A percentile compares a stretch with the other conserved stretches of the same genome.
phyloP scores from a whole-genome alignment of 1,140 invertebrate genomes.

The Caenorhabditis briggsae region DNA sequence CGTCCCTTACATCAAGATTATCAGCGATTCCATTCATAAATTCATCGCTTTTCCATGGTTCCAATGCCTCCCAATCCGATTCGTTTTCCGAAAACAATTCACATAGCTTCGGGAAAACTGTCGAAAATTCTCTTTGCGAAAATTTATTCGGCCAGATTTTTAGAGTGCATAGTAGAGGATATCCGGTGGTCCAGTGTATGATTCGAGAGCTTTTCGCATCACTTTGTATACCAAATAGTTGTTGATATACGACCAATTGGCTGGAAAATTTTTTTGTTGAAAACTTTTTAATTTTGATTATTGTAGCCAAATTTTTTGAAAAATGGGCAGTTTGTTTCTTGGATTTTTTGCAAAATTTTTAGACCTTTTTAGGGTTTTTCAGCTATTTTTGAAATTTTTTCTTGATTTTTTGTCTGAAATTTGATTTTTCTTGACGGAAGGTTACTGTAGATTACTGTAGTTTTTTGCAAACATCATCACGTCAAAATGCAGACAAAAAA shows the following conservation, averaged over 20 bases:
- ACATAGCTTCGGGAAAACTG: background rate
- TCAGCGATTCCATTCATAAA: background rate
- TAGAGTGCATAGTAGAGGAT: constrained; percentile 1
- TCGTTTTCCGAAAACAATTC: background rate
- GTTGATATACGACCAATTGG: constrained; percentile 24
- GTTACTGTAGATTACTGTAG: no score
- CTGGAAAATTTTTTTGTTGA: constrained; percentile 13
- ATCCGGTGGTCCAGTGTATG: background rate
- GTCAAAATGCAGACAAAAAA: no score
- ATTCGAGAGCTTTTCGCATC: background rate
- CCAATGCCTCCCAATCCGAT: background rate
- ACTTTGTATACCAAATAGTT: constrained; percentile 4
- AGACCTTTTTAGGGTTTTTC: no score
- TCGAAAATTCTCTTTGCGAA: background rate
- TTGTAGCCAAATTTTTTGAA: no score
- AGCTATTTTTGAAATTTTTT: no score
- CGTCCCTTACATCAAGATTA: background rate
- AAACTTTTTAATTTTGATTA: no score
- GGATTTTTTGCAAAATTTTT: no score
- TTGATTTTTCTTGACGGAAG: no score
- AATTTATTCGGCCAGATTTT: constrained; percentile 20
- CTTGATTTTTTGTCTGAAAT: no score
- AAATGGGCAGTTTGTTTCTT: no score
- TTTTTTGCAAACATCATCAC: no score
- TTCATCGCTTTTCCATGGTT: background rate